Conservation (phyloP, 2,113 vertebrate genomes). For the Mirza zaza region DNA sequence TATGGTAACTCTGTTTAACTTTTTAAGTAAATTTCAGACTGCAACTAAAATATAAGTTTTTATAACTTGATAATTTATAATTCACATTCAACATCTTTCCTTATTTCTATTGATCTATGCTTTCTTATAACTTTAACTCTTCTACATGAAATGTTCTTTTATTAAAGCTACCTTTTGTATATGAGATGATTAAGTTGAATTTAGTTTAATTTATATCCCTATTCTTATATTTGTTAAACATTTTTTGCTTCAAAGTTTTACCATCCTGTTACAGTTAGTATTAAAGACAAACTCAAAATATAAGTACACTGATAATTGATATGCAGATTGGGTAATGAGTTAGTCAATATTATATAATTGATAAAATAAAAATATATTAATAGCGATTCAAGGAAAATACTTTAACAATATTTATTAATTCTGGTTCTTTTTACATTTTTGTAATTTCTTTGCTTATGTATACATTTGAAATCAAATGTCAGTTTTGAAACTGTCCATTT, state of each 20-base stretch:
- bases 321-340: background rate
- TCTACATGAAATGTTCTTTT: background rate
- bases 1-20: background rate
- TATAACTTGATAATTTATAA: background rate
- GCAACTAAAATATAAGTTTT: constrained; percentile 22
- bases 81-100: background rate
- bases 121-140: constrained; percentile 27
- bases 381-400: background rate
- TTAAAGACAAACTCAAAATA: background rate
- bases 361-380: background rate
- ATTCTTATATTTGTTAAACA: background rate
- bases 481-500: background rate
- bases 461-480: background rate
- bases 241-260: constrained; percentile 1
- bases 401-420: background rate
- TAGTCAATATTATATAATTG: background rate
- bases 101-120: background rate
- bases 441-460: background rate
- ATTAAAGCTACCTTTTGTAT: background rate
- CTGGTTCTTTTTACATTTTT: background rate
- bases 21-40: background rate
- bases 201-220: background rate
- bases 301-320: background rate
- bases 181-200: background rate
- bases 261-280: background rate